A percentile compares a stretch with the other conserved stretches of the same genome.
Conservation (phyloP, 2,113 vertebrate species). For the Ailurus styani region DNA sequence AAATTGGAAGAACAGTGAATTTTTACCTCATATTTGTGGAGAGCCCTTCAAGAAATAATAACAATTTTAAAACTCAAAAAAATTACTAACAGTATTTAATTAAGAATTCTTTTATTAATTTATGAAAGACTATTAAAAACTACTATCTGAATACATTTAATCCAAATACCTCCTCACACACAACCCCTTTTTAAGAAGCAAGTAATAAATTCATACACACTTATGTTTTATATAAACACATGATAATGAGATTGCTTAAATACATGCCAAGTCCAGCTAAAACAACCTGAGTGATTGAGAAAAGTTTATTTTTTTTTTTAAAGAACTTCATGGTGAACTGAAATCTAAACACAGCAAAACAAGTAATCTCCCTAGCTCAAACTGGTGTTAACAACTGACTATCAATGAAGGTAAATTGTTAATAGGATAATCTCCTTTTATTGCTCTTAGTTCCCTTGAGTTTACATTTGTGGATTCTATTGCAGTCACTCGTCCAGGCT, state of each 20-base stretch:
- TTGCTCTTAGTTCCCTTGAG: background rate
- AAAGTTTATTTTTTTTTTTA: constrained; percentile 67
- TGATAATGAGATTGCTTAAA: constrained; percentile 31
- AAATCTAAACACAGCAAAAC: constrained; percentile 70
- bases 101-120: constrained; percentile 14
- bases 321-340: constrained; percentile 63
- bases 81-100: background rate
- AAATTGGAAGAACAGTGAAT: background rate
- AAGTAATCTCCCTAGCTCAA: constrained; percentile 57
- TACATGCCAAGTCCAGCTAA: constrained; percentile 70
- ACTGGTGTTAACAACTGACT: constrained; percentile 40
- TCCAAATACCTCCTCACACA: background rate
- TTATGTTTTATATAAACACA: constrained; percentile 29
- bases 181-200: constrained; percentile 20
- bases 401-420: background rate
- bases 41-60: background rate
- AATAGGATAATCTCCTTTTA: background rate
- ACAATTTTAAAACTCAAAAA: background rate
- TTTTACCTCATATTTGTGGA: background rate
- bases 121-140: background rate
- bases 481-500: background rate
- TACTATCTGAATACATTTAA: background rate
- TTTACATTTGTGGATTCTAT: background rate
- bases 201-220: constrained; percentile 12
- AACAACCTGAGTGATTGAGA: constrained; percentile 63